Evolutionary conservation across 2,113 vertebrate genomes (phyloP).

Genomic region (Apus apus): DNA sequence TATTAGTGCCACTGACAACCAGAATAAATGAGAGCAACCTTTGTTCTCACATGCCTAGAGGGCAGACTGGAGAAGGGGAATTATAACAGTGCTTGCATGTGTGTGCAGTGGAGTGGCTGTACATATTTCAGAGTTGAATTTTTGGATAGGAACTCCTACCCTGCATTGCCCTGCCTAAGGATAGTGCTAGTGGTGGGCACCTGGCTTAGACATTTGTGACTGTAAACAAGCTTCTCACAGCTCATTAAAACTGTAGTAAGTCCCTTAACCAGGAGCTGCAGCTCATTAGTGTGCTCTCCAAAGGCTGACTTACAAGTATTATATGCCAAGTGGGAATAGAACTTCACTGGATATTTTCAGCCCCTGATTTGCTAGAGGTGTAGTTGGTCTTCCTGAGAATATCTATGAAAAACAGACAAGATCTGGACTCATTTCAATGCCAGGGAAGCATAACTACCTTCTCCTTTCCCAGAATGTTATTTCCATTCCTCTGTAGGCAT

Average conservation of each 20-base stretch:
- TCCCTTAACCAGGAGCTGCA: constrained; percentile 10
- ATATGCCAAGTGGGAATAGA: neutral
- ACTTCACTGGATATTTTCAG: constrained; percentile 9
- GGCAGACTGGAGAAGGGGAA: neutral
- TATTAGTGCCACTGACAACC: neutral
- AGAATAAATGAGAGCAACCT: neutral
- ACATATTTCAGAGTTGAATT: neutral
- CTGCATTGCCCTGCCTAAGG: neutral
- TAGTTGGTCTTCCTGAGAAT: constrained; percentile 25
- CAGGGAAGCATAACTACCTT: neutral
- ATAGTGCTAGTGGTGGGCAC: neutral
- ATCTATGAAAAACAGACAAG: constrained; percentile 4
- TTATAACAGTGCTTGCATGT: neutral
- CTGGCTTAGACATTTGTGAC: constrained; percentile 31
- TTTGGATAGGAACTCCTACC: neutral
- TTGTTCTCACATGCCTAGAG: neutral
- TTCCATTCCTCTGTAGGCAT: constrained; percentile 2
- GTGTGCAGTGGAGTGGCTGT: neutral
- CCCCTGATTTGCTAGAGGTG: neutral
- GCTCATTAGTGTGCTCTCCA: constrained; percentile 38
- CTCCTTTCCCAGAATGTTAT: constrained; percentile 5
- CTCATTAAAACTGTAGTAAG: constrained; percentile 21
- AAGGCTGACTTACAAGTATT: neutral
- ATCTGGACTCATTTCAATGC: constrained; percentile 24
- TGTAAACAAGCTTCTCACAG: constrained; percentile 47